Evolutionary conservation across 1,140 invertebrate species (phyloP), one percentile per base, ranked within the genome.

Genomic region (Copidosoma floridanum): DNA sequence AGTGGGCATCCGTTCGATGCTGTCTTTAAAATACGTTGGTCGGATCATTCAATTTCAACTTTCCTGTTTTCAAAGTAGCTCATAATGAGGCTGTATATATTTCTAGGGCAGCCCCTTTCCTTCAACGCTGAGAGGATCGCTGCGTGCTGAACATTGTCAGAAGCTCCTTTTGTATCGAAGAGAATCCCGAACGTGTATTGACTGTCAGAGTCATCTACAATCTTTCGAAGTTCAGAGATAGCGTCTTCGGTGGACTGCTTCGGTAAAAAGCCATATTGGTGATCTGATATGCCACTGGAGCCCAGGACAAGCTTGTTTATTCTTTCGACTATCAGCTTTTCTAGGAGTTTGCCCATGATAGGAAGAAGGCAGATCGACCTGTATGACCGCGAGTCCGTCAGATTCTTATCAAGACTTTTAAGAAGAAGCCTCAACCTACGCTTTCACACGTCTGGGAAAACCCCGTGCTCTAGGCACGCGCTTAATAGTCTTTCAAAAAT

Each of bases 121-220:
- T 29, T 51, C n/a, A 69, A 26, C 21, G 52, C 11, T 1, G 40
- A 10, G 8, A 65, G 18, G 2, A 69, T 27, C 16, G 23, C 21
- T 1, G 58, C 57, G 69, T 69, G 73, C 65, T 69, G 66, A 0
- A 69, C 52, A 37, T 67, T 67, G 47, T 74, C 71, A 40, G 74
- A 76, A 0, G 72, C 72, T 0, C 67, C 71, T 7, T 61, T 40
- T 8, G 74, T 72, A 46, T 74, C 74, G 0, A 74, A 37, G 3
- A 48, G 50, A 0, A 69, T 26, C 0, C 40, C 56, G 0, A 65
- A 2, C 0, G 23, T 52, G 12, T 61, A 61, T 12, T 57, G 63
- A 0, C 46, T 12, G 0, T n/a, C 8, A 3, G 35, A 23, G 0
- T 16, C 43, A 0, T 24, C 0, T 0, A 57, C 41, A 2, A 62